phyloP scores from a whole-genome alignment of 2,113 vertebrate genomes.

The Manacus vitellinus region DNA sequence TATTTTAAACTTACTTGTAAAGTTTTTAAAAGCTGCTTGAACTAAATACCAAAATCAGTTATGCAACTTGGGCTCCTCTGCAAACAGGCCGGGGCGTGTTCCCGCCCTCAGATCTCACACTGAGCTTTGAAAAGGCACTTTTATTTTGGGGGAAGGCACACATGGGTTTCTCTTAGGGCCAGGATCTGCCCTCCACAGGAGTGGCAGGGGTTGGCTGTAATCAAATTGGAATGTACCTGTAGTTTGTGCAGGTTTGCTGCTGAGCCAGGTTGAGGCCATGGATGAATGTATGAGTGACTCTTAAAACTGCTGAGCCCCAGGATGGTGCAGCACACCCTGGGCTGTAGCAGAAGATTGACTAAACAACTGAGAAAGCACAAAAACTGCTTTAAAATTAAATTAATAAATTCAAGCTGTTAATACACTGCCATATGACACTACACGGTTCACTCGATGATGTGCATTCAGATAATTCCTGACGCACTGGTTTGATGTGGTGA shows the following conservation, averaged over 20 bases:
- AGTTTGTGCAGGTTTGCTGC: neutral
- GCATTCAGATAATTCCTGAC: neutral
- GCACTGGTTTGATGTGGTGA: neutral
- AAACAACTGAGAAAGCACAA: neutral
- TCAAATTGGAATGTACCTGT: neutral
- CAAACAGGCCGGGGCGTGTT: neutral
- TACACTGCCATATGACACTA: neutral
- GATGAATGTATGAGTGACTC: neutral
- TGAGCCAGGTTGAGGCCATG: neutral
- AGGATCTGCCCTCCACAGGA: neutral
- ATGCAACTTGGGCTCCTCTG: neutral
- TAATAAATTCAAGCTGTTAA: neutral
- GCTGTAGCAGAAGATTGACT: neutral
- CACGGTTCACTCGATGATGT: neutral
- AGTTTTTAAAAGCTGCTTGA: conserved; percentile 27
- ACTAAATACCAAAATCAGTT: neutral
- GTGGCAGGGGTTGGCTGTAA: neutral
- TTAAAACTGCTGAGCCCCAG: neutral
- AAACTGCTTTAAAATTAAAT: neutral
- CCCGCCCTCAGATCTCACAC: neutral
- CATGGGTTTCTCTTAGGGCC: neutral
- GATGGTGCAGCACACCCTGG: accelerated
- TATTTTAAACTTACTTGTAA: neutral
- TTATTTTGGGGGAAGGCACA: neutral
- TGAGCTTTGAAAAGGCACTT: neutral